These are phyloP conservation scores for Orchestia grillus DNA, from an alignment of 1,140 invertebrate genomes.

Conservation along the genomic window DNA sequence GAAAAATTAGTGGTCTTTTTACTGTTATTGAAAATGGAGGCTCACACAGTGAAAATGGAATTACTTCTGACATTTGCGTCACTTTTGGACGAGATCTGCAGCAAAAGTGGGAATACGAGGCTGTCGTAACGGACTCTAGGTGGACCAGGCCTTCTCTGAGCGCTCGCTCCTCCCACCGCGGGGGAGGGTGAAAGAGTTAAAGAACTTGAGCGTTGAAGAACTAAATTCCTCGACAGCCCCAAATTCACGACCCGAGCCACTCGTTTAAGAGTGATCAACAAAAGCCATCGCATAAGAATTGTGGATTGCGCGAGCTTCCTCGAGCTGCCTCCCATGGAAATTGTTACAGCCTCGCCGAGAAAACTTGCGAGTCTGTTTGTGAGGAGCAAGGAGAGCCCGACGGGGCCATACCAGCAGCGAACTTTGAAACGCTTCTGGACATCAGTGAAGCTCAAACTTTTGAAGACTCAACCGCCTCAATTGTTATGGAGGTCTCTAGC, in stretches of 20 bases:
- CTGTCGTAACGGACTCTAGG: background rate
- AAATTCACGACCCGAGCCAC: background rate
- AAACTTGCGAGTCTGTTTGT: conserved; percentile 23
- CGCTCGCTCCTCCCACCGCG: background rate
- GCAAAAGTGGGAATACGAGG: background rate
- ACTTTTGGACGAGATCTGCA: background rate
- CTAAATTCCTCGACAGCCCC: background rate
- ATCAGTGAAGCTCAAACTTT: conserved; percentile 25
- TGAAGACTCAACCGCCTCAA: conserved; percentile 2
- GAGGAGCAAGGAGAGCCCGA: background rate
- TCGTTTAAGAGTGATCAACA: conserved; percentile 53
- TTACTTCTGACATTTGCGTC: background rate
- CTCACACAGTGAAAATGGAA: background rate
- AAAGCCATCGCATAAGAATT: conserved; percentile 54
- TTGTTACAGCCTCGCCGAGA: conserved; percentile 18
- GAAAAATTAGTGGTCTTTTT: no score
- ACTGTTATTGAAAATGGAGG: background rate
- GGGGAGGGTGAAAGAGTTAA: background rate
- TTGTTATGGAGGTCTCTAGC: conserved; percentile 23
- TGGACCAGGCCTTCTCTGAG: background rate
- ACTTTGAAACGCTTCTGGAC: background rate
- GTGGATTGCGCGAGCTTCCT: conserved; percentile 24
- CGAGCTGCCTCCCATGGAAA: conserved; percentile 11
- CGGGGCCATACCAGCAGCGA: background rate
- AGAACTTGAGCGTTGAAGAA: background rate